Percentiles rank a stretch among this genome's conserved stretches.
These are phyloP conservation scores for Channallabes apus DNA, from an alignment of 2,797 vertebrate species.

Conservation along the genomic window DNA sequence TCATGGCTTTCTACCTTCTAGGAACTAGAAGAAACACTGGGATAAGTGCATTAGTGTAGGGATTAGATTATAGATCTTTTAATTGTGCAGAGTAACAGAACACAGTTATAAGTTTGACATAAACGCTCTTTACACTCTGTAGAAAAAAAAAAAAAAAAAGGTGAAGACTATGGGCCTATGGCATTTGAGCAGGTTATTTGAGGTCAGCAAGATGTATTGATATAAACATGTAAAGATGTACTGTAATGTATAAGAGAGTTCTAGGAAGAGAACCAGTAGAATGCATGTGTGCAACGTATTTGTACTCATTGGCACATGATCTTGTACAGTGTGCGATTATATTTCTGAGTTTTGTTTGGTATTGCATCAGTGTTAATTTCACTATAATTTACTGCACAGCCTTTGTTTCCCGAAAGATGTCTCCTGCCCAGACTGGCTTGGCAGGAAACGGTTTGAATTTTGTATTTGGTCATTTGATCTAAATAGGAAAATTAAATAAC, in stretches of 20 bases:
- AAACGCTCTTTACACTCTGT: no score
- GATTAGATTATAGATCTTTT: no score
- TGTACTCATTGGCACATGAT: constrained; percentile 22
- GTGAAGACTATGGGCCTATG: background rate
- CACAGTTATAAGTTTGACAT: no score
- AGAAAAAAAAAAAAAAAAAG: background rate
- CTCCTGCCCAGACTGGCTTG: constrained; percentile 43
- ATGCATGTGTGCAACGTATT: constrained; percentile 6
- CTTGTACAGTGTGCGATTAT: background rate
- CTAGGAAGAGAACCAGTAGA: background rate
- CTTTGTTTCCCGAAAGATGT: constrained; percentile 33
- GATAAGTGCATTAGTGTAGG: no score
- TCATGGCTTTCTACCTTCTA: no score
- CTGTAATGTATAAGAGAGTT: background rate
- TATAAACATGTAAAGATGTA: background rate
- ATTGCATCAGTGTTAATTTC: constrained; percentile 47
- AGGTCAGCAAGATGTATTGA: background rate
- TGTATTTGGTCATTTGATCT: background rate
- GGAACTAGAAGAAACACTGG: no score
- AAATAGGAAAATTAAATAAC: constrained; percentile 2
- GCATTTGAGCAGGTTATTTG: no score
- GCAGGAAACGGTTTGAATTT: constrained; percentile 43
- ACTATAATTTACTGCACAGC: constrained; percentile 55
- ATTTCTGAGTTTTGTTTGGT: constrained; percentile 42
- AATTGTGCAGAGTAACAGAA: no score